Conservation (phyloP, 1,140 invertebrate species). For the Drosophila mayri region DNA sequence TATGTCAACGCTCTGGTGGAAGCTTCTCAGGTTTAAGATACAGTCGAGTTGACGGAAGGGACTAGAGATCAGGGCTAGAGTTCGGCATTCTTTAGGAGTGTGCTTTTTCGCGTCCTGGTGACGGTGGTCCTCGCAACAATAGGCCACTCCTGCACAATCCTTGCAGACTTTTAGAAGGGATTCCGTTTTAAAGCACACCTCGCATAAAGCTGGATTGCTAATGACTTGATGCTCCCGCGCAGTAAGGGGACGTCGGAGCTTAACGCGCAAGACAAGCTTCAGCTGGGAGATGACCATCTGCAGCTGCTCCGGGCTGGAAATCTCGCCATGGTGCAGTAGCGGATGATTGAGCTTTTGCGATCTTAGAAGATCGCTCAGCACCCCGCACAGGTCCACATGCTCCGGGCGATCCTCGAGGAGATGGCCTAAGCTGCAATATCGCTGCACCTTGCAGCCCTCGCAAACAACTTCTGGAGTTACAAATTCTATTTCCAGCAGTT, state of each 20-base stretch:
- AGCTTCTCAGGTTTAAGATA: constrained; percentile 7
- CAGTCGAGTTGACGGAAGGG: constrained; percentile 30
- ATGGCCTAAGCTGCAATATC: constrained; percentile 61
- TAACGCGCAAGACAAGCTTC: constrained; percentile 32
- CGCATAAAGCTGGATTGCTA: constrained; percentile 53
- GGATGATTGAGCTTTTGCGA: constrained; percentile 39
- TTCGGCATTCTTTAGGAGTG: constrained; percentile 39
- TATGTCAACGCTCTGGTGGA: constrained; percentile 8
- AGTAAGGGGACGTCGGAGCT: constrained; percentile 33
- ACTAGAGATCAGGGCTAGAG: constrained; percentile 44
- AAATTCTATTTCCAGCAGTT: neutral
- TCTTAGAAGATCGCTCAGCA: constrained; percentile 32
- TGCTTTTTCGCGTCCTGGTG: constrained; percentile 17
- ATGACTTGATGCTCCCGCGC: constrained; percentile 52
- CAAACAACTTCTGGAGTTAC: constrained; percentile 28
- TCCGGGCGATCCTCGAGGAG: constrained; percentile 38
- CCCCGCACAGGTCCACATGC: constrained; percentile 43
- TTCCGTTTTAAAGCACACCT: constrained; percentile 44
- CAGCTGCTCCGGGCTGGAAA: constrained; percentile 3
- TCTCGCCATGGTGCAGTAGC: constrained; percentile 20
- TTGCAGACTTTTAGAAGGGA: constrained; percentile 16
- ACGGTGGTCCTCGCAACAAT: constrained; percentile 52
- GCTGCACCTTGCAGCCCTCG: constrained; percentile 49
- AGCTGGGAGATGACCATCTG: constrained; percentile 50
- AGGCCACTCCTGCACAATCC: constrained; percentile 48